Percentiles rank a stretch among this genome's conserved stretches.
phyloP scores from a whole-genome alignment of 2,113 vertebrate genomes.

The Ailurus styani region DNA sequence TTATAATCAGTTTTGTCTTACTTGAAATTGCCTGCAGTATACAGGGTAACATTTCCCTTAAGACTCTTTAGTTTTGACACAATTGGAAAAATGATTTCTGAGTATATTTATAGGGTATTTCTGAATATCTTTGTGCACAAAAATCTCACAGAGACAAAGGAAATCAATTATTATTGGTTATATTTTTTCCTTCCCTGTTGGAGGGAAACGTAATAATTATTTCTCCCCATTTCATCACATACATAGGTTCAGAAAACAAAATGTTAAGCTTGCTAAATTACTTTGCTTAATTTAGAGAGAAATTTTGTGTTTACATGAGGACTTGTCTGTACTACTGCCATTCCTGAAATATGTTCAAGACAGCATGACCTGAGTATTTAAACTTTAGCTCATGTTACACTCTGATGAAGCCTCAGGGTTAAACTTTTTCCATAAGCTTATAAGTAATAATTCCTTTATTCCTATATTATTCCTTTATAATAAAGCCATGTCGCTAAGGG shows the following conservation, averaged over 20 bases:
- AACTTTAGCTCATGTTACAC: background rate
- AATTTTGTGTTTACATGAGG: constrained; percentile 18
- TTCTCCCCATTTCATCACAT: constrained; percentile 53
- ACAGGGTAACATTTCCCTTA: constrained; percentile 79
- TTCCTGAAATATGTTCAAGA: constrained; percentile 24
- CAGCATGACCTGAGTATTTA: background rate
- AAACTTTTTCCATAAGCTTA: background rate
- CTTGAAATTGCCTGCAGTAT: constrained; percentile 77
- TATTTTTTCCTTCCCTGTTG: background rate
- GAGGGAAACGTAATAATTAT: constrained; percentile 25
- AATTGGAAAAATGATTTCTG: constrained; percentile 64
- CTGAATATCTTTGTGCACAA: constrained; percentile 48
- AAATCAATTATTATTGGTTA: constrained; percentile 62
- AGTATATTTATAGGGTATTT: constrained; percentile 58
- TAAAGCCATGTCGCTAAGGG: background rate
- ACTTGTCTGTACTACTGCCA: constrained; percentile 19
- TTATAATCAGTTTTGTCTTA: constrained; percentile 81
- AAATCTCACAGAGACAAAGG: constrained; percentile 54
- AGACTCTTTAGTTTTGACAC: constrained; percentile 75
- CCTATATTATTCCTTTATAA: background rate
- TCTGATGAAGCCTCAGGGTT: background rate
- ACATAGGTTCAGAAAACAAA: constrained; percentile 37
- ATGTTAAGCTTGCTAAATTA: constrained; percentile 30
- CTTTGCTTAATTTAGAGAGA: constrained; percentile 59
- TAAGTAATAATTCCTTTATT: background rate